Evolutionary conservation across 2,888 invertebrate species (phyloP).

Genomic region (Epistrophe eligans): DNA sequence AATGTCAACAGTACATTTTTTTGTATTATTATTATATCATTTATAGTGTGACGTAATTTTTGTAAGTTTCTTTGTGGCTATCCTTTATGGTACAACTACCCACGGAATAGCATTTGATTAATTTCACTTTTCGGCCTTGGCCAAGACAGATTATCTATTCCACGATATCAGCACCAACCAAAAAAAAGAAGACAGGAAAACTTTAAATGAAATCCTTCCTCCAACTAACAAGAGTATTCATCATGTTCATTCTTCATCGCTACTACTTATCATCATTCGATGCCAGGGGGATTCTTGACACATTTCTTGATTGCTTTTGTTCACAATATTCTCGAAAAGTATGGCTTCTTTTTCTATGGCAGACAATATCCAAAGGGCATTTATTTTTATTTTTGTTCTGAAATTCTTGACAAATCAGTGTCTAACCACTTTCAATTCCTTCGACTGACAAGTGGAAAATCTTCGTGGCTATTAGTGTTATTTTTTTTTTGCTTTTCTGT

Average conservation of each 20-base stretch:
- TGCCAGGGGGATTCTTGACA: constrained; percentile 6
- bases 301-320: constrained; percentile 39
- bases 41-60: constrained; percentile 28
- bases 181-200: background rate
- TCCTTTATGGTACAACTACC: background rate
- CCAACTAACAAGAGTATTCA: background rate
- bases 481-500: background rate
- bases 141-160: constrained; percentile 20
- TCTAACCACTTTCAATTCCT: constrained; percentile 24
- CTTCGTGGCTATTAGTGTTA: constrained; percentile 12
- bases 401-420: constrained; percentile 20
- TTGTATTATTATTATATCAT: constrained; percentile 1
- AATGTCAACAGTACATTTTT: background rate
- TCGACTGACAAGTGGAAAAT: constrained; percentile 31
- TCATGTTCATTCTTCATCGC: constrained; percentile 10
- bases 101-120: constrained; percentile 15
- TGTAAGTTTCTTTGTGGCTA: background rate
- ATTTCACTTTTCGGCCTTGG: constrained; percentile 34
- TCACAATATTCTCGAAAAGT: background rate
- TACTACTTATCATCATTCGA: constrained; percentile 23
- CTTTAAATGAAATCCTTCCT: constrained; percentile 17
- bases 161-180: background rate
- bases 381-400: background rate
- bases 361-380: constrained; percentile 18
- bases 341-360: constrained; percentile 23